Percentiles rank a stretch among this genome's conserved stretches.
These are phyloP conservation scores for Eunapius fragilis DNA, from an alignment of 37 sponge, comb jelly and placozoan genomes.

Conservation along the genomic window DNA sequence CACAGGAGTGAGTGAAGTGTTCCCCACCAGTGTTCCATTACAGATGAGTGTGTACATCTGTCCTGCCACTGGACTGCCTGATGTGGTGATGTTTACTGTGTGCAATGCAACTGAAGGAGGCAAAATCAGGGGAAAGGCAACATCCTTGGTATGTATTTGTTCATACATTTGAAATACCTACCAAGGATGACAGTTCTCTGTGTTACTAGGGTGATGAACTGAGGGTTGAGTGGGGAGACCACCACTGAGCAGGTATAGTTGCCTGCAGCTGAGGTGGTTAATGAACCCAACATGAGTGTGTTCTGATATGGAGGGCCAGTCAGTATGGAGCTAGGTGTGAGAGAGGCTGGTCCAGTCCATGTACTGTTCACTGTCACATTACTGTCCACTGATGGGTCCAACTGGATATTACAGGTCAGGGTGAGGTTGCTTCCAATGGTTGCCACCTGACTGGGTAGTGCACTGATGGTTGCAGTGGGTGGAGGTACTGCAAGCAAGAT, in stretches of 20 bases:
- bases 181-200: background rate
- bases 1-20: background rate
- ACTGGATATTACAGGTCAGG: background rate
- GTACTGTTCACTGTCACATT: background rate
- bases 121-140: background rate
- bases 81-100: background rate
- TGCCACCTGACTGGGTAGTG: background rate
- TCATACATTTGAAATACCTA: background rate
- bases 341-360: background rate
- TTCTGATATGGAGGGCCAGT: background rate
- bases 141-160: no score
- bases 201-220: no score
- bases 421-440: background rate
- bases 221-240: no score
- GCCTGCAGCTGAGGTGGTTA: background rate
- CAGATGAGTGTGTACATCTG: slow-evolving; percentile 37
- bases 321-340: background rate
- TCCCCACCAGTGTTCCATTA: background rate
- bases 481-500: background rate
- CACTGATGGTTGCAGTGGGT: background rate
- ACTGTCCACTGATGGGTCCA: background rate
- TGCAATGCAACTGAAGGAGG: background rate
- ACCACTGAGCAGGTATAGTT: no score
- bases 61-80: slow-evolving; percentile 24
- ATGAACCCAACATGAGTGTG: background rate